Base-by-base conservation (phyloP, 2,888 invertebrate species). In the Leptinotarsa peninsularis region DNA sequence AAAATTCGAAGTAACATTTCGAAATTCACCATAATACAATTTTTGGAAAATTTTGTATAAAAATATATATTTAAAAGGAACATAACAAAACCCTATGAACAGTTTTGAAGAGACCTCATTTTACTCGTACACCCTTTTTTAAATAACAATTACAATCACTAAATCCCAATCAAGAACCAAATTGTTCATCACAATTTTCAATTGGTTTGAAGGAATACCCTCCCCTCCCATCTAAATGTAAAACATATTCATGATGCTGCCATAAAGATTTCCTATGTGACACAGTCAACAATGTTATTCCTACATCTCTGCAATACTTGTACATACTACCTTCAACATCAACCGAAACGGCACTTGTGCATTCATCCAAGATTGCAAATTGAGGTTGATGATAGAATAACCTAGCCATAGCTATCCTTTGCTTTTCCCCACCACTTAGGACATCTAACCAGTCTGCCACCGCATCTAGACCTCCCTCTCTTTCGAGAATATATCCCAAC, bases 401-500 rank as follows among this genome's bases (percentile, higher is more conserved):
- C 18, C 98, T 92, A 17, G 98, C 97, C 98, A 99, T 99, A 91
- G 99, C 99, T 83, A 99, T 94, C 85, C 99, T 91, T 89, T 99
- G 99, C 86, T 99, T 99, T 90, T 99, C 99, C 17, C 99, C 99
- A 0, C 99, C 99, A 52, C 97, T 97, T 5, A 99, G 90, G 0
- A 99, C 97, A 88, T 99, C 99, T 92, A 98, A 95, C 99, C 99
- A 99, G 90, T 99, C 99, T 83, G 97, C 97, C 1, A 97, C 94
- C 0, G 97, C 93, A 88, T 98, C 96, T 91, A 97, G 94, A 10
- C 95, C 96, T 49, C 94, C 94, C 82, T 98, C 98, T 68, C 98
- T 91, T 76, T 93, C 92, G 66, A 95, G 89, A 73, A 98, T 90
- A 89, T 98, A 96, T 0, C 92, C 91, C 76, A 98, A 89, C 87